A percentile compares a stretch with the other conserved stretches of the same genome.
Evolutionary conservation across 2,797 vertebrate species (phyloP).

Genomic region (Micropoecilia bifurca): DNA sequence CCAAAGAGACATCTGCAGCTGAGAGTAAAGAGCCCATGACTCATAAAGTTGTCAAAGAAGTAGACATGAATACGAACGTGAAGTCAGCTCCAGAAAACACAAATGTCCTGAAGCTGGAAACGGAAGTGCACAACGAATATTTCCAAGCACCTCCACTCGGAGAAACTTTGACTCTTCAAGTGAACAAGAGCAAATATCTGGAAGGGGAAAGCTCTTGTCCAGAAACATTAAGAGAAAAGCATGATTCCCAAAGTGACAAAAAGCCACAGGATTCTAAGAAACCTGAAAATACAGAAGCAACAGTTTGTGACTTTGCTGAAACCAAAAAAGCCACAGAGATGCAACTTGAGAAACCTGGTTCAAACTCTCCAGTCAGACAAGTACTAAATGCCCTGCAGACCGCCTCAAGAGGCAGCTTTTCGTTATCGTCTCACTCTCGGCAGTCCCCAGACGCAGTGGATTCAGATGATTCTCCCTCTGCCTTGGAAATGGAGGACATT

Average conservation of each 20-base stretch:
- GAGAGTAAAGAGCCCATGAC: conserved; percentile 30
- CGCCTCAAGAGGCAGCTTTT: conserved; percentile 72
- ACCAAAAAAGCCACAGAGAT: conserved; percentile 60
- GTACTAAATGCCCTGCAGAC: conserved; percentile 77
- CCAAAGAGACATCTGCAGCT: conserved; percentile 27
- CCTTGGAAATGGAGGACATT: conserved; percentile 87
- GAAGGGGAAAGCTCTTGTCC: conserved; percentile 30
- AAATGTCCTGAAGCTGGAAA: conserved; percentile 75
- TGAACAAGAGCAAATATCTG: conserved; percentile 46
- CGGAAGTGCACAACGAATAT: conserved; percentile 75
- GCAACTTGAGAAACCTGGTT: conserved; percentile 63
- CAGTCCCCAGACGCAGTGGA: conserved; percentile 80
- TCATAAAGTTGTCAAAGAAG: conserved; percentile 35
- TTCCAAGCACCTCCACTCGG: conserved; percentile 78
- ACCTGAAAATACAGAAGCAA: conserved; percentile 31
- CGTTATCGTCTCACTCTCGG: conserved; percentile 68
- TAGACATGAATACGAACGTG: conserved; percentile 50
- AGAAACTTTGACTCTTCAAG: conserved; percentile 66
- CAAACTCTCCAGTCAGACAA: conserved; percentile 75
- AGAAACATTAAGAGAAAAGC: conserved; percentile 20
- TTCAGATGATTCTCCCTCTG: conserved; percentile 86
- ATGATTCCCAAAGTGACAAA: conserved; percentile 5
- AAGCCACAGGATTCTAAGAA: conserved; percentile 36
- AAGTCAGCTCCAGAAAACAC: conserved; percentile 67
- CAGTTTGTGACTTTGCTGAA: conserved; percentile 50